Conservation (phyloP, 1,140 invertebrate genomes). For the Lordiphosa mommai region DNA sequence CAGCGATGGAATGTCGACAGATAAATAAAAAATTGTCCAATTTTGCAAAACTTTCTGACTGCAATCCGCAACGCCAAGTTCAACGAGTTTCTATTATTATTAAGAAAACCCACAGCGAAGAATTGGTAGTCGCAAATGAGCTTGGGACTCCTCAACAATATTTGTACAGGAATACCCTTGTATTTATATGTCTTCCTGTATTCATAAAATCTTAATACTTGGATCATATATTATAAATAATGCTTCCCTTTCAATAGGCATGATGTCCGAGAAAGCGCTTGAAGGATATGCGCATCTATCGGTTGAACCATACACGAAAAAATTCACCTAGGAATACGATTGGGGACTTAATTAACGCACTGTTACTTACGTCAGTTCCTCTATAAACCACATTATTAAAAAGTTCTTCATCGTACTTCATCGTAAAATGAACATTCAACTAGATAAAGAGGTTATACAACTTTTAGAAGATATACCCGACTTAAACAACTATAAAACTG, state of each 20-base stretch:
- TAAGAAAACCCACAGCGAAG: not conserved
- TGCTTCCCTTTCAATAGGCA: constrained; percentile 1
- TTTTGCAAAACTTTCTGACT: not conserved
- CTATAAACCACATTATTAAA: not conserved
- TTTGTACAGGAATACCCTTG: constrained; percentile 6
- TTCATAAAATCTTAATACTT: constrained; percentile 5
- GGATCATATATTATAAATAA: not conserved
- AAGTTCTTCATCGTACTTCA: not conserved
- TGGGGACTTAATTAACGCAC: constrained; percentile 3
- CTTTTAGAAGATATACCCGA: too few relatives aligned
- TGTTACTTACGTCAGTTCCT: not conserved
- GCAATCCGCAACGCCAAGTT: not conserved
- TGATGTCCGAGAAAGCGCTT: constrained; percentile 9
- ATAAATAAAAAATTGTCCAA: too few relatives aligned
- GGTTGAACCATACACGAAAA: not conserved
- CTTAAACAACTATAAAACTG: too few relatives aligned
- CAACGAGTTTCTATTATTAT: not conserved
- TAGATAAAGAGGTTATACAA: not conserved
- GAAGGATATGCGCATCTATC: constrained; percentile 7
- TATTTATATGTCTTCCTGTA: constrained; percentile 2
- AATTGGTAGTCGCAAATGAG: constrained; percentile 1
- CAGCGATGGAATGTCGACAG: too few relatives aligned
- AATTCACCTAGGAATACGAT: not conserved
- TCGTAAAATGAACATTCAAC: not conserved
- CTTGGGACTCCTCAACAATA: constrained; percentile 5